Conservation (phyloP, 1,140 invertebrate species). For the Palaemon carinicauda region DNA sequence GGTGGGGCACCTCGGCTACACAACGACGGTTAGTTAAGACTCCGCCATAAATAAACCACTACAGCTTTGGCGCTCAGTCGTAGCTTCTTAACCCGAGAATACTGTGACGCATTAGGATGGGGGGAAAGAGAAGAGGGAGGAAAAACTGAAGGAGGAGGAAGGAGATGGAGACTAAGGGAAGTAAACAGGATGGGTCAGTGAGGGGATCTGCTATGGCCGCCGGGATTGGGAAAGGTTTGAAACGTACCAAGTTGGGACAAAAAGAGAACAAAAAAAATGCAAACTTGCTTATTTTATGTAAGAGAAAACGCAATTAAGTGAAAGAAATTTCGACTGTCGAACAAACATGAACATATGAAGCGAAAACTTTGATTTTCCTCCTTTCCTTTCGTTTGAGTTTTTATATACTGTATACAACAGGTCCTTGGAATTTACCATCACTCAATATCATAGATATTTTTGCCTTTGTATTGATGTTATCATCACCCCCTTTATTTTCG, state of each 20-base stretch:
- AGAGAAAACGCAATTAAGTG: too few relatives aligned
- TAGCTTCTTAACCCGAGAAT: background rate
- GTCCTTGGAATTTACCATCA: too few relatives aligned
- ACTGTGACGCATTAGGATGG: background rate
- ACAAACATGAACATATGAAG: too few relatives aligned
- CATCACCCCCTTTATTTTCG: too few relatives aligned
- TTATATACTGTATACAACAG: too few relatives aligned
- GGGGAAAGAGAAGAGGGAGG: background rate
- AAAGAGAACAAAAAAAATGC: background rate
- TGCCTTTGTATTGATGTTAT: too few relatives aligned
- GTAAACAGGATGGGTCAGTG: background rate
- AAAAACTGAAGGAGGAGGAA: too few relatives aligned
- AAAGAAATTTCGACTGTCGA: too few relatives aligned
- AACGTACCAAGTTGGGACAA: background rate
- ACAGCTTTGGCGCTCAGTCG: background rate
- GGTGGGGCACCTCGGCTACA: constrained; percentile 35
- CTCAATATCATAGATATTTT: too few relatives aligned
- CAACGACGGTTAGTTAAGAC: constrained; percentile 47
- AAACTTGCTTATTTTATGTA: background rate
- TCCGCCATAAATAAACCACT: constrained; percentile 43
- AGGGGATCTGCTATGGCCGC: background rate
- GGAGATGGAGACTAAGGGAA: background rate
- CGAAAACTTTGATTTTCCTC: too few relatives aligned
- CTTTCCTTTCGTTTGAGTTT: too few relatives aligned
- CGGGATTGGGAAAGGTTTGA: background rate